phyloP scores from a whole-genome alignment of 2,888 invertebrate genomes.

The Drosophila barbarae region DNA sequence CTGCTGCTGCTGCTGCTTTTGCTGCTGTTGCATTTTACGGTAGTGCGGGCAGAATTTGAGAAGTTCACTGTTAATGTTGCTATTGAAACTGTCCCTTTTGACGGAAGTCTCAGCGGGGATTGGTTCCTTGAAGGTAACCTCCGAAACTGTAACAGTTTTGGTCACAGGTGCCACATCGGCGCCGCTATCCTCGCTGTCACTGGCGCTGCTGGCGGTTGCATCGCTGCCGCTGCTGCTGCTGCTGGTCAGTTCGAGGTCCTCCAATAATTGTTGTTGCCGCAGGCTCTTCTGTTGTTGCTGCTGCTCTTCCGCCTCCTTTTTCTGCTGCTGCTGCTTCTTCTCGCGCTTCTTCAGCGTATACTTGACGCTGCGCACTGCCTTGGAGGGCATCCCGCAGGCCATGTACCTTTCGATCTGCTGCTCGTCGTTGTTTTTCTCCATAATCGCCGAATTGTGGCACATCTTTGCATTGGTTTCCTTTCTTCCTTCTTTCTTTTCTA shows the following conservation, averaged over 20 bases:
- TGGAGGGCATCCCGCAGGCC: constrained; percentile 78
- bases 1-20: constrained; percentile 43
- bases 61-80: constrained; percentile 41
- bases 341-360: constrained; percentile 75
- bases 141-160: constrained; percentile 10
- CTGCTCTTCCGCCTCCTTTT: constrained; percentile 23
- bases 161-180: constrained; percentile 20
- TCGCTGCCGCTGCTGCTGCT: constrained; percentile 16
- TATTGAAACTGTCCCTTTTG: constrained; percentile 18
- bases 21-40: constrained; percentile 51
- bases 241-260: constrained; percentile 32
- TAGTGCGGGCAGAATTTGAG: constrained; percentile 62
- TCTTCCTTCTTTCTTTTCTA: background rate
- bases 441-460: constrained; percentile 77
- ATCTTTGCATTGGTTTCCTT: constrained; percentile 68
- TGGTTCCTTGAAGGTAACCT: constrained; percentile 9
- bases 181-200: constrained; percentile 50
- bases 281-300: constrained; percentile 22
- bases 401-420: constrained; percentile 78
- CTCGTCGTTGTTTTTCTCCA: constrained; percentile 62
- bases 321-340: constrained; percentile 39
- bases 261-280: constrained; percentile 25
- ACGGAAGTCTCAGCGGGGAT: constrained; percentile 25
- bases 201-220: constrained; percentile 17
- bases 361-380: constrained; percentile 76